These are phyloP conservation scores for Rhimphoctona megacephalus DNA, from an alignment of 2,888 invertebrate species.

Conservation along the genomic window DNA sequence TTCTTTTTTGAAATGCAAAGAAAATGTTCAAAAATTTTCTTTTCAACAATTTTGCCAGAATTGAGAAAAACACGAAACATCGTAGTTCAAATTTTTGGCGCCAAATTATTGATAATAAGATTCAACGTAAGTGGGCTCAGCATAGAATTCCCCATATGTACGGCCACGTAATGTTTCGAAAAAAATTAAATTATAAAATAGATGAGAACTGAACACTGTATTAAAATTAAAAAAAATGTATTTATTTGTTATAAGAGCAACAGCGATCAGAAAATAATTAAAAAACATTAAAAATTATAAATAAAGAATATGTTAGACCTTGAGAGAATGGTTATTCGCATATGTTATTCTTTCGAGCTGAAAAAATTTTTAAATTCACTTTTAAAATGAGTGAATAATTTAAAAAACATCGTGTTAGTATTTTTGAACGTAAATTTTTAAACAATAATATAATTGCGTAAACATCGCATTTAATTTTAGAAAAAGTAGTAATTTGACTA, in stretches of 20 bases:
- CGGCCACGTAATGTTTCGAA: background rate
- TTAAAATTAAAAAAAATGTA: background rate
- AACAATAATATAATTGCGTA: background rate
- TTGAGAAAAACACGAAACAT: background rate
- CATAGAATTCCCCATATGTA: background rate
- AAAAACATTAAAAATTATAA: background rate
- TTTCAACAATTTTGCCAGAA: background rate
- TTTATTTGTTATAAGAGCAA: background rate
- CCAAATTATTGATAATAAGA: background rate
- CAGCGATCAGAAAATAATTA: too few relatives aligned
- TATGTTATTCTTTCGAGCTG: background rate
- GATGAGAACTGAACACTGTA: background rate
- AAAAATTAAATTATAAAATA: background rate
- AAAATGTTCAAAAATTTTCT: background rate
- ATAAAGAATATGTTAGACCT: background rate
- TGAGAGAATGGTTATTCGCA: too few relatives aligned
- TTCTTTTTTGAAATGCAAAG: background rate
- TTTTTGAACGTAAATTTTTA: background rate
- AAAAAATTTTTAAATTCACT: background rate
- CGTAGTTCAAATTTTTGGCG: background rate
- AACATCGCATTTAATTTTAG: background rate
- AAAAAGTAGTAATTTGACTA: conserved; percentile 2
- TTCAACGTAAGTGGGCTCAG: background rate
- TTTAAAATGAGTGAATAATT: background rate
- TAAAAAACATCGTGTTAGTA: background rate